Evolutionary conservation across 1,140 invertebrate genomes (phyloP), one percentile per base, ranked within the genome.

Genomic region (Orius insidiosus): DNA sequence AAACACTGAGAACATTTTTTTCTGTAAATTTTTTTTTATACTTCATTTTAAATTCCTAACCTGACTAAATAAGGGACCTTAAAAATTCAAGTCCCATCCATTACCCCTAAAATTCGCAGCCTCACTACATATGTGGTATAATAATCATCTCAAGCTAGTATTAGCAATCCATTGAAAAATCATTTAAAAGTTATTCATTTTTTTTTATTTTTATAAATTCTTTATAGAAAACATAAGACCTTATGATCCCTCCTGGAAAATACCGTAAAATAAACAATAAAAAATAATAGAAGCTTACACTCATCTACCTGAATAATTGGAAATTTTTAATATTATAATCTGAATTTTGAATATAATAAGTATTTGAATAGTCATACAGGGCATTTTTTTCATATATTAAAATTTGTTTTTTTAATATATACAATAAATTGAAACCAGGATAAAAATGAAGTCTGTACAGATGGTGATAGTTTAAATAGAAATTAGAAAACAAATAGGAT

Each of bases 301-400:
- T 49, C 45, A 52, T 49, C 51, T 52, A 52, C 51, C 45, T 33
- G 51, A 52, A 44, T 41, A 52, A 39, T 38, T 42, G 46, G 39
- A 52, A 49, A 47, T 48, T 37, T 46, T 46, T 35, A 38, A 46
- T 36, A 37, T 46, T 38, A 31, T 37, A 37, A 46, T 37, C 45
- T 46, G 37, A 36, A 46, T 46, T 24, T 36, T 46, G 37, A 9
- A 24, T 46, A 46, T 36, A 36, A 37, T 45, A 37, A 31, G 16
- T 37, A 46, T 24, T 24, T 24, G 7, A 24, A 24, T 24, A 24
- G 24, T 24, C 24, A 24, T 44, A 46, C 36, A 41, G 35, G 39
- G 38, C 45, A 43, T 6, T 24, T 18, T 18, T 24, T 19, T 38
- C 38, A 14, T 41, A 33, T 34, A 41, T 34, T 36, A 41, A 15